phyloP scores from a whole-genome alignment of 2,113 vertebrate genomes.

The Bos taurus region DNA sequence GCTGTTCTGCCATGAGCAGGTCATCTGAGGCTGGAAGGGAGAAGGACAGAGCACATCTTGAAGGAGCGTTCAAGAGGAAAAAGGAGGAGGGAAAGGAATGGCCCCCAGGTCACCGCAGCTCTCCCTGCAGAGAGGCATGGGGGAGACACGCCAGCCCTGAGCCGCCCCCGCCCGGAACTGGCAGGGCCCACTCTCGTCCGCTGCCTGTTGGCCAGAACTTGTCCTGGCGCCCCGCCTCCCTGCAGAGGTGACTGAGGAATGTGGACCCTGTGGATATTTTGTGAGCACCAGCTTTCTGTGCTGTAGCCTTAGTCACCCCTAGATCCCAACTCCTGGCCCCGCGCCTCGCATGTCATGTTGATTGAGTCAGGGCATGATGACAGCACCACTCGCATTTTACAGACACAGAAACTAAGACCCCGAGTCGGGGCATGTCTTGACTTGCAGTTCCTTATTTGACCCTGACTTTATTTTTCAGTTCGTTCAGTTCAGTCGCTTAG shows the following conservation, averaged over 20 bases:
- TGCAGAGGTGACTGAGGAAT: background rate
- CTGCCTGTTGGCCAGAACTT: background rate
- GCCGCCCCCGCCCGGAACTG: background rate
- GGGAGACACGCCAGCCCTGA: background rate
- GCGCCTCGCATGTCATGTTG: fast-evolving
- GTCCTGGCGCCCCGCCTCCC: fast-evolving
- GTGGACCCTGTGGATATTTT: fast-evolving
- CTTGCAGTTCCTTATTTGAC: background rate
- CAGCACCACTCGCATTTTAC: background rate
- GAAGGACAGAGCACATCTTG: background rate
- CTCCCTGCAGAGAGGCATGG: background rate
- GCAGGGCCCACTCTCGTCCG: background rate
- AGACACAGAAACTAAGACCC: background rate
- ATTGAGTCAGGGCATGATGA: too few species aligned
- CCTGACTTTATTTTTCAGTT: background rate
- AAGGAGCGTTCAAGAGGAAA: background rate
- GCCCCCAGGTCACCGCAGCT: background rate
- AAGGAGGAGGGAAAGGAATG: fast-evolving
- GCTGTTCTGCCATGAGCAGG: too few species aligned
- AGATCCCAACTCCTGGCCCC: background rate
- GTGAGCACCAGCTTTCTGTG: background rate
- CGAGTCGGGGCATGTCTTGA: background rate
- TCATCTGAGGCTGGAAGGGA: background rate
- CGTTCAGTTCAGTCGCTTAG: too few species aligned
- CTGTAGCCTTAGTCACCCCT: fast-evolving